Conservation (phyloP, 2,888 invertebrate species). For the Scaptodrosophila latifasciaeformis region DNA sequence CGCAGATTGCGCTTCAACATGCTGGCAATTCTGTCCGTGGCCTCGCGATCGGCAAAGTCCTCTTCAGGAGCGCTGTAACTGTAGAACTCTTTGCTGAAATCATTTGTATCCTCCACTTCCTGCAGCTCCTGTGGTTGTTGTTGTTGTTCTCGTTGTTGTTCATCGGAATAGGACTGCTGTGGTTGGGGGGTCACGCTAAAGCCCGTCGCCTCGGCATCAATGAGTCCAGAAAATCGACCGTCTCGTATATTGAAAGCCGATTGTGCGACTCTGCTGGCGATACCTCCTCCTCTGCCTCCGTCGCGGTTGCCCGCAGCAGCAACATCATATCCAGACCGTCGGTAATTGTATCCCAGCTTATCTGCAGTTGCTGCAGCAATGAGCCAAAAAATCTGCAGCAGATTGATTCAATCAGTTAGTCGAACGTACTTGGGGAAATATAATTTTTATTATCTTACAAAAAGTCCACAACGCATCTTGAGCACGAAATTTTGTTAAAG, state of each 20-base stretch:
- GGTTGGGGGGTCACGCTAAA: conserved; percentile 33
- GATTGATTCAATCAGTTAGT: background rate
- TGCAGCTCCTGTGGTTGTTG: too few species aligned
- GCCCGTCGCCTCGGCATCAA: conserved; percentile 51
- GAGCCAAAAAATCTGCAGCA: conserved; percentile 47
- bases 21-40: conserved; percentile 42
- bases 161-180: conserved; percentile 16
- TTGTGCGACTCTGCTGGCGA: background rate
- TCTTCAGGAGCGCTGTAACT: conserved; percentile 70
- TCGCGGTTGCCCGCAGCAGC: conserved; percentile 20
- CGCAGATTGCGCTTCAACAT: conserved; percentile 66
- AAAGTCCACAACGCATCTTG: conserved; percentile 81
- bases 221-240: conserved; percentile 49
- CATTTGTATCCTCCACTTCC: conserved; percentile 29
- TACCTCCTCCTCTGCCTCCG: conserved; percentile 1
- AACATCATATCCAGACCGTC: conserved; percentile 14
- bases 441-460: conserved; percentile 44
- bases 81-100: conserved; percentile 67
- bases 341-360: conserved; percentile 60
- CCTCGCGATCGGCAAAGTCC: conserved; percentile 51
- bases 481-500: conserved; percentile 11
- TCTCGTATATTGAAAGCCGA: conserved; percentile 21
- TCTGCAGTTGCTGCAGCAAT: conserved; percentile 43
- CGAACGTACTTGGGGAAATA: background rate
- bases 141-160: conserved; percentile 18